These are phyloP conservation scores for Popillia japonica DNA, from an alignment of 1,140 invertebrate genomes.

Conservation along the genomic window DNA sequence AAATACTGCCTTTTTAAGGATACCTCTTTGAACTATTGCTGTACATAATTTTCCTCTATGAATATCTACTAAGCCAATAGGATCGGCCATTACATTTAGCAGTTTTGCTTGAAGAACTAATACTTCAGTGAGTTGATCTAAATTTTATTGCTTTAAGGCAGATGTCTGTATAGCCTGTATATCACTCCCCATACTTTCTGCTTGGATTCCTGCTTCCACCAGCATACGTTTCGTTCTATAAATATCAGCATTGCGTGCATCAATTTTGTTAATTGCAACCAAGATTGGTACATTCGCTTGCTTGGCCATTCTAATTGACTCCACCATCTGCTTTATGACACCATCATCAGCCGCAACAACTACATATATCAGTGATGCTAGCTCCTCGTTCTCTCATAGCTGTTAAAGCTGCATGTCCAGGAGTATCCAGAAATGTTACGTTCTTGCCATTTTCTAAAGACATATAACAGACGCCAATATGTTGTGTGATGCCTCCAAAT, in stretches of 20 bases:
- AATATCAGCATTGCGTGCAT: slow-evolving; percentile 88
- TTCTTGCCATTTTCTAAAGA: slow-evolving; percentile 72
- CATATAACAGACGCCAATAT: slow-evolving; percentile 98
- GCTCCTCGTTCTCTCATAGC: slow-evolving; percentile 93
- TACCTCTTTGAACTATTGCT: slow-evolving; percentile 83
- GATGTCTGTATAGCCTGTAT: slow-evolving; percentile 92
- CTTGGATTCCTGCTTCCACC: slow-evolving; percentile 77
- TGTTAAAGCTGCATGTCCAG: slow-evolving; percentile 97
- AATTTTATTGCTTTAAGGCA: slow-evolving; percentile 83
- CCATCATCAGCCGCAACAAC: slow-evolving; percentile 99
- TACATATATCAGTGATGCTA: slow-evolving; percentile 89
- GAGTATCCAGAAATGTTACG: slow-evolving; percentile 98
- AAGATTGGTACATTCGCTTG: slow-evolving; percentile 89
- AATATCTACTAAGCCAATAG: slow-evolving; percentile 78
- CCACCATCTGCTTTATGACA: slow-evolving; percentile 96
- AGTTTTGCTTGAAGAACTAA: slow-evolving; percentile 88
- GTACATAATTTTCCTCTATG: slow-evolving; percentile 87
- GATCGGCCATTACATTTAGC: slow-evolving; percentile 84
- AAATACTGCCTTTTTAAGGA: slow-evolving; percentile 72
- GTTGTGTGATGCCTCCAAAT: slow-evolving; percentile 99
- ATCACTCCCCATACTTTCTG: slow-evolving; percentile 93
- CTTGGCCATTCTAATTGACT: slow-evolving; percentile 81
- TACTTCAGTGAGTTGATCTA: slow-evolving; percentile 83
- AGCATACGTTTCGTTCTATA: slow-evolving; percentile 79
- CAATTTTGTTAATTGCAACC: slow-evolving; percentile 99